Percentiles rank a stretch among this genome's conserved stretches.
phyloP scores from a whole-genome alignment of 2,797 vertebrate species.

The Megalops cyprinoides region DNA sequence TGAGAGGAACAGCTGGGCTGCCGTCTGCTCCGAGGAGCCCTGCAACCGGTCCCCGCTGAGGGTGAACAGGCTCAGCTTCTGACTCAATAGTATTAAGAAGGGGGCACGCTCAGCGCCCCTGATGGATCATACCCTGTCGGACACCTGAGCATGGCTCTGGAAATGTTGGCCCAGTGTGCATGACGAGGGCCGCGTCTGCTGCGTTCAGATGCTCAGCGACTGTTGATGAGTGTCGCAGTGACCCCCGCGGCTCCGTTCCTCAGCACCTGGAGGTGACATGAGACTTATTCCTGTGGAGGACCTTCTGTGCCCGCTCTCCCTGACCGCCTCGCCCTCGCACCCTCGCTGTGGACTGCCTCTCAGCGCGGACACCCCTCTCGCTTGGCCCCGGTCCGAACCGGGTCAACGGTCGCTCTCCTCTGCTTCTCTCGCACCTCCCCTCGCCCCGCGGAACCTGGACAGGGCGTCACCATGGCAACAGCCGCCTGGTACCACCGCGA shows the following conservation, averaged over 20 bases:
- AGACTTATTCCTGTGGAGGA: background rate
- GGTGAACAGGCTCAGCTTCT: background rate
- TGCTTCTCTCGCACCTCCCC: background rate
- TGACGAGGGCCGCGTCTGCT: too few relatives aligned
- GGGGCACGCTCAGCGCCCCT: background rate
- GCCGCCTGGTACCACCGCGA: conserved; percentile 85
- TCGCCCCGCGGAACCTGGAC: background rate
- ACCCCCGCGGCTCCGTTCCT: too few relatives aligned
- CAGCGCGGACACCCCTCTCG: background rate
- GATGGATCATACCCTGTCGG: background rate
- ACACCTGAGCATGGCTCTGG: background rate
- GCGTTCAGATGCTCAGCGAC: too few relatives aligned
- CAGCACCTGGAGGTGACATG: conserved; percentile 14
- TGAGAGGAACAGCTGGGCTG: background rate
- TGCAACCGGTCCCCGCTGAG: background rate
- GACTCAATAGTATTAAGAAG: background rate
- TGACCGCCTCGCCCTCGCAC: background rate
- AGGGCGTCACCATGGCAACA: conserved; percentile 62
- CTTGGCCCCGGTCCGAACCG: background rate
- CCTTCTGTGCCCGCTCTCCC: background rate
- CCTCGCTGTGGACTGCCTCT: conserved; percentile 12
- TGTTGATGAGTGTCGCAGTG: background rate
- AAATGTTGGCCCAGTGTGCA: too few relatives aligned
- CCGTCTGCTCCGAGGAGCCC: background rate
- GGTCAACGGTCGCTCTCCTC: too few relatives aligned